A percentile compares a stretch with the other conserved stretches of the same genome.
Evolutionary conservation across 1,140 invertebrate species (phyloP).

Genomic region (Achatina immaculata): DNA sequence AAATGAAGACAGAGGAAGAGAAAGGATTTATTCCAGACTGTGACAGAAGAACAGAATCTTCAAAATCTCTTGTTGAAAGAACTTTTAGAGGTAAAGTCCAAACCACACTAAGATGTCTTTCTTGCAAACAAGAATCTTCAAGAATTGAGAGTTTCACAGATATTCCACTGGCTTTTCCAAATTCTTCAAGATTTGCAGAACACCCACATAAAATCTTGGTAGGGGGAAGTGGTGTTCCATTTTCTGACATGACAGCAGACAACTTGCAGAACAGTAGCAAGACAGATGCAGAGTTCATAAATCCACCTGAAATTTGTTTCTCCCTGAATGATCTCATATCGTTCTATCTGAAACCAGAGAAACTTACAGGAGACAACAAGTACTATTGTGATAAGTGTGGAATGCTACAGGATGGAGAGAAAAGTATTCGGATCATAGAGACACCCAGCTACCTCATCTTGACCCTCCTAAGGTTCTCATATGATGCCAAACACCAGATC

Average conservation of each 20-base stretch:
- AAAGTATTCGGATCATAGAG: constrained; percentile 80
- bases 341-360: constrained; percentile 83
- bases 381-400: constrained; percentile 85
- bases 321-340: constrained; percentile 75
- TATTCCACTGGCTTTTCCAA: constrained; percentile 84
- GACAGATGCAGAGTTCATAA: not conserved
- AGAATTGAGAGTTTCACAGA: constrained; percentile 84
- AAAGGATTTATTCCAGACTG: not conserved
- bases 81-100: constrained; percentile 82
- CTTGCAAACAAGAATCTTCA: constrained; percentile 79
- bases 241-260: not conserved
- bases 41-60: constrained; percentile 10
- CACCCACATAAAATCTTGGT: constrained; percentile 43
- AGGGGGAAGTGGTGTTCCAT: constrained; percentile 41
- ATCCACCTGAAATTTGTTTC: constrained; percentile 29
- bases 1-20: constrained; percentile 1
- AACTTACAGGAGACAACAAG: constrained; percentile 82
- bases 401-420: constrained; percentile 81
- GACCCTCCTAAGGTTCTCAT: constrained; percentile 86
- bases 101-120: constrained; percentile 80
- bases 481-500: constrained; percentile 79
- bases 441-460: constrained; percentile 83
- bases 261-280: not conserved
- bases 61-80: constrained; percentile 76
- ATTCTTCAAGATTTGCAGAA: constrained; percentile 21